These are phyloP conservation scores for Acanthurus tractus DNA, from an alignment of 2,797 vertebrate species.

Conservation along the genomic window DNA sequence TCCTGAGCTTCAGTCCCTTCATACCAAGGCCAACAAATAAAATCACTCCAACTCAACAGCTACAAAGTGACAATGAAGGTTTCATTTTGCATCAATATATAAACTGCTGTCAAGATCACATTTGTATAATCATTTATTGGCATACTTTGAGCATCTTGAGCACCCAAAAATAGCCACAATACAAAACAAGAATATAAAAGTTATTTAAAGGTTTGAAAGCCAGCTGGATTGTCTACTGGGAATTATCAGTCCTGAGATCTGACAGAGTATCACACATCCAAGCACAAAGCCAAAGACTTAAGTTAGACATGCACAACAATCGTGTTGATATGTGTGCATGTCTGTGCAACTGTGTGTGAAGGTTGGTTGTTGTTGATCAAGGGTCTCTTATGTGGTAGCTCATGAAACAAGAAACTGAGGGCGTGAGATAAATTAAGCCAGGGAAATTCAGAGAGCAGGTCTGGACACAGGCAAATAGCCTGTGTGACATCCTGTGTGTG, in stretches of 20 bases:
- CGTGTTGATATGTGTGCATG: constrained; percentile 7
- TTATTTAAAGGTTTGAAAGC: constrained; percentile 74
- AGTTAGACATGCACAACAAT: constrained; percentile 57
- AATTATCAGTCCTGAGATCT: constrained; percentile 59
- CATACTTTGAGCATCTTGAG: constrained; percentile 40
- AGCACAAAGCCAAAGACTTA: constrained; percentile 57
- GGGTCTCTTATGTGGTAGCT: constrained; percentile 74
- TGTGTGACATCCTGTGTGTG: constrained; percentile 66
- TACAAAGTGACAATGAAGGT: constrained; percentile 25
- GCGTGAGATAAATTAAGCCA: constrained; percentile 85
- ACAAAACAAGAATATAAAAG: constrained; percentile 58
- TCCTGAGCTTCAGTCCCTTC: constrained; percentile 8
- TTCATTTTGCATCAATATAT: constrained; percentile 15
- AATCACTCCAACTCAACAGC: constrained; percentile 11
- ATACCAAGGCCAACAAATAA: constrained; percentile 1
- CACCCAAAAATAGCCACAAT: constrained; percentile 67
- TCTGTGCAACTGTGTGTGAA: constrained; percentile 40
- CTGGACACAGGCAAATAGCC: constrained; percentile 76
- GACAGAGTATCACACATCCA: constrained; percentile 51
- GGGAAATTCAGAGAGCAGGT: constrained; percentile 83
- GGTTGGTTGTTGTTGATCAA: constrained; percentile 69
- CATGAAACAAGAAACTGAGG: constrained; percentile 85
- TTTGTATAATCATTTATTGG: constrained; percentile 60
- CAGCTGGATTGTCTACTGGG: constrained; percentile 46
- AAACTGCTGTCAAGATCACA: constrained; percentile 5